Conservation (phyloP, 2,797 vertebrate genomes). For the Mallotus villosus region DNA sequence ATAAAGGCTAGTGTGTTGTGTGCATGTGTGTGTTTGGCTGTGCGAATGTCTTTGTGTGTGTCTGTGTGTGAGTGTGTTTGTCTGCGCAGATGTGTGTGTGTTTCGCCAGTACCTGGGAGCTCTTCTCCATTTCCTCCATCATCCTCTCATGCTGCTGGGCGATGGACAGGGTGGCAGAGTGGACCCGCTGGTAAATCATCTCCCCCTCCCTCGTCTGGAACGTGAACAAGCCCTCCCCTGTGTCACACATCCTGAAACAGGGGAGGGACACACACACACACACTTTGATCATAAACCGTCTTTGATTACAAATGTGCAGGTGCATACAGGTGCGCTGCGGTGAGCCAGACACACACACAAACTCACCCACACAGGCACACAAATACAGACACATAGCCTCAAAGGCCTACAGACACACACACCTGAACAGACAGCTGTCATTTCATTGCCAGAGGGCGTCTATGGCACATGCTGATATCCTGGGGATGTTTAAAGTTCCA, state of each 20-base stretch:
- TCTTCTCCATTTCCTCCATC: constrained; percentile 98
- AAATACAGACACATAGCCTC: constrained; percentile 17
- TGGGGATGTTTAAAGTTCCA: constrained; percentile 46
- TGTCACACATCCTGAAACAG: constrained; percentile 96
- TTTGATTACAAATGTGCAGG: constrained; percentile 50
- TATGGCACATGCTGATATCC: constrained; percentile 54
- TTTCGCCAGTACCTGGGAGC: constrained; percentile 82
- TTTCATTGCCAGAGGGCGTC: constrained; percentile 56
- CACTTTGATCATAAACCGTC: constrained; percentile 55
- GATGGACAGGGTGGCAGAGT: constrained; percentile 96
- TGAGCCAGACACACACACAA: constrained; percentile 26
- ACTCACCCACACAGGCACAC: not conserved
- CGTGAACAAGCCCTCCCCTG: constrained; percentile 98
- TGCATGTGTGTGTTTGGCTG: not conserved
- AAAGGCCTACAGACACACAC: constrained; percentile 37
- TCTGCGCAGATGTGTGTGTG: not conserved
- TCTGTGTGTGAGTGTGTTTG: not conserved
- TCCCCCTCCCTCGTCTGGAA: constrained; percentile 99
- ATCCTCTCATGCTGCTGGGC: constrained; percentile 97
- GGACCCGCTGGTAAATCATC: constrained; percentile 99
- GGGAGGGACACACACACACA: constrained; percentile 53
- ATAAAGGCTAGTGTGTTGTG: not conserved
- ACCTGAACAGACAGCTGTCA: constrained; percentile 50
- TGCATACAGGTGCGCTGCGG: no score
- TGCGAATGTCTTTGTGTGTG: not conserved